These are phyloP conservation scores for Sterna hirundo DNA, from an alignment of 2,113 vertebrate species.

Conservation along the genomic window DNA sequence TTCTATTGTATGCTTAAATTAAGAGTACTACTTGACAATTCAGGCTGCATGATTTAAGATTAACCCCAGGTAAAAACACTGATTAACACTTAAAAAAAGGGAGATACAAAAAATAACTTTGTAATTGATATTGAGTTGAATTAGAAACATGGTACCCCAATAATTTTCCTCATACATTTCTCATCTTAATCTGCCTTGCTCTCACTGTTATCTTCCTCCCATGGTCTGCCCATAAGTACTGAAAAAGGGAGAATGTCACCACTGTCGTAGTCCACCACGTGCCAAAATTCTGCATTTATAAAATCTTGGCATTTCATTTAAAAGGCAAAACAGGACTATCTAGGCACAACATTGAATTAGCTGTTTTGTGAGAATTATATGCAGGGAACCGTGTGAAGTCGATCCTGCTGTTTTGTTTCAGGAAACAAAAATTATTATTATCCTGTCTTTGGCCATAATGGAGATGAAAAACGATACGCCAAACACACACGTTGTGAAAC, in stretches of 20 bases:
- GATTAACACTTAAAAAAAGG: background rate
- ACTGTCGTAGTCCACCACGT: background rate
- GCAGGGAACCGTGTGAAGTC: background rate
- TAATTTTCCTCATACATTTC: background rate
- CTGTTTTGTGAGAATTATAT: background rate
- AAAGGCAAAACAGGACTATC: background rate
- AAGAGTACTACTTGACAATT: background rate
- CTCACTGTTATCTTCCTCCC: background rate
- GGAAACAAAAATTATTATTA: background rate
- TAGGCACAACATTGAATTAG: background rate
- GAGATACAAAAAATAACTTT: background rate
- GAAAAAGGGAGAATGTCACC: background rate
- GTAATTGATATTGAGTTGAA: background rate
- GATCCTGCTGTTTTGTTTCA: background rate
- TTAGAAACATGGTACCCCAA: background rate
- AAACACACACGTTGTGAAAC: background rate
- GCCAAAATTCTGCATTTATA: background rate
- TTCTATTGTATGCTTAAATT: background rate
- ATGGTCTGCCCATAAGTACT: background rate
- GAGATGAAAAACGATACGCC: rapidly evolving
- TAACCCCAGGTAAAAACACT: background rate
- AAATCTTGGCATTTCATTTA: background rate
- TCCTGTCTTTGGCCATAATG: background rate
- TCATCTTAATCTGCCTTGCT: background rate
- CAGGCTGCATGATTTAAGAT: background rate